These are phyloP conservation scores for Ochotona curzoniae DNA, from an alignment of 2,113 vertebrate genomes.

Conservation along the genomic window DNA sequence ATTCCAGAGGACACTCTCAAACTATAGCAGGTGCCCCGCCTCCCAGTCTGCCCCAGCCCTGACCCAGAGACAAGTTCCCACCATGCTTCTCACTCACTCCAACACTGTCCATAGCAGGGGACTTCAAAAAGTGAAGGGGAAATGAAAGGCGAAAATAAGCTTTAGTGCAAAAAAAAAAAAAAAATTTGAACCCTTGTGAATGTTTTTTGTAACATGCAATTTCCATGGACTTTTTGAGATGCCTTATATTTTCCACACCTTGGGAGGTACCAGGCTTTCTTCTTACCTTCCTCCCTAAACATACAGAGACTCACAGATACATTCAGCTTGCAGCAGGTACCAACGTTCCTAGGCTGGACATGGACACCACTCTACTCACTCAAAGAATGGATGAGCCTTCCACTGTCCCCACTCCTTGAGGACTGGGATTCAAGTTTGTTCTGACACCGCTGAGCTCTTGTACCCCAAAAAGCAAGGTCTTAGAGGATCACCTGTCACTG, in stretches of 20 bases:
- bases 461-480: background rate
- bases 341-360: background rate
- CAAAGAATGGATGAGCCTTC: background rate
- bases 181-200: no score
- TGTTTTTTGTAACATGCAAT: no score
- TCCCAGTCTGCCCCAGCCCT: accelerated
- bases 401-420: background rate
- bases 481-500: no score
- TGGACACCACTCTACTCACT: background rate
- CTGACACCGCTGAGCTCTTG: background rate
- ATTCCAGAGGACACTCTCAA: background rate
- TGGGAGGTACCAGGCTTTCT: background rate
- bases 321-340: accelerated
- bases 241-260: accelerated
- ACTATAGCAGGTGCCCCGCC: background rate
- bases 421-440: background rate
- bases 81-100: accelerated
- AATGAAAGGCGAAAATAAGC: no score
- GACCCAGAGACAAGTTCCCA: background rate
- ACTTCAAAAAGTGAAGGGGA: no score
- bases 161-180: no score
- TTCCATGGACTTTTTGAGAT: no score
- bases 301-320: background rate
- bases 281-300: accelerated
- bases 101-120: background rate